Evolutionary conservation across 2,797 vertebrate genomes (phyloP).

Genomic region (Eospalax fontanierii): DNA sequence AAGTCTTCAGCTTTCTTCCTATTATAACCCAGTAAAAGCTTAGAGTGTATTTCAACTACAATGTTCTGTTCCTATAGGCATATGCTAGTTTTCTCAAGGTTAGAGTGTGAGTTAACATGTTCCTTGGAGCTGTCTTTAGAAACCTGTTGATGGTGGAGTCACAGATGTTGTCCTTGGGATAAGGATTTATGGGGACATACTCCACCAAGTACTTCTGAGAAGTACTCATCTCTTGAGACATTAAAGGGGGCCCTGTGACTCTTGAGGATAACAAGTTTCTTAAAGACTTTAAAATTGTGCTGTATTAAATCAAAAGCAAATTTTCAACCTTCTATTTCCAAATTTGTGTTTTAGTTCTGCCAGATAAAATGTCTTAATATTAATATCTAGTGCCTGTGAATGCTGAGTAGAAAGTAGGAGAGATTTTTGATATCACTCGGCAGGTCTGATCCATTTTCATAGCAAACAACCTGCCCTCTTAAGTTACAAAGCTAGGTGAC

Average conservation of each 20-base stretch:
- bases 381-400: constrained; percentile 49
- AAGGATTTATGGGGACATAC: constrained; percentile 43
- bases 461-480: not conserved
- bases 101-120: constrained; percentile 17
- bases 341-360: constrained; percentile 61
- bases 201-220: constrained; percentile 42
- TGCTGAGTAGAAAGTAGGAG: constrained; percentile 38
- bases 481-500: constrained; percentile 40
- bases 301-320: constrained; percentile 66
- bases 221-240: not conserved
- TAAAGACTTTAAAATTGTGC: constrained; percentile 6
- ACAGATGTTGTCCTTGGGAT: constrained; percentile 41
- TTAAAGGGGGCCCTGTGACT: constrained; percentile 2
- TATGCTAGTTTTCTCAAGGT: constrained; percentile 55
- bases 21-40: constrained; percentile 23
- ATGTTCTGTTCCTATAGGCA: constrained; percentile 26
- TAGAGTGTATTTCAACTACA: not conserved
- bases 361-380: constrained; percentile 66
- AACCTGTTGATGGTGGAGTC: constrained; percentile 58
- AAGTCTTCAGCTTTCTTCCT: constrained; percentile 46
- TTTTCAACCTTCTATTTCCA: not conserved
- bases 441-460: constrained; percentile 31
- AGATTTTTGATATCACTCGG: constrained; percentile 36
- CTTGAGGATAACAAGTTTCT: constrained; percentile 1
- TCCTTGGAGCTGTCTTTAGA: constrained; percentile 66